Percentiles rank a stretch among this genome's conserved stretches.
Conservation (phyloP, 2,113 vertebrate genomes). For the Agapornis roseicollis region DNA sequence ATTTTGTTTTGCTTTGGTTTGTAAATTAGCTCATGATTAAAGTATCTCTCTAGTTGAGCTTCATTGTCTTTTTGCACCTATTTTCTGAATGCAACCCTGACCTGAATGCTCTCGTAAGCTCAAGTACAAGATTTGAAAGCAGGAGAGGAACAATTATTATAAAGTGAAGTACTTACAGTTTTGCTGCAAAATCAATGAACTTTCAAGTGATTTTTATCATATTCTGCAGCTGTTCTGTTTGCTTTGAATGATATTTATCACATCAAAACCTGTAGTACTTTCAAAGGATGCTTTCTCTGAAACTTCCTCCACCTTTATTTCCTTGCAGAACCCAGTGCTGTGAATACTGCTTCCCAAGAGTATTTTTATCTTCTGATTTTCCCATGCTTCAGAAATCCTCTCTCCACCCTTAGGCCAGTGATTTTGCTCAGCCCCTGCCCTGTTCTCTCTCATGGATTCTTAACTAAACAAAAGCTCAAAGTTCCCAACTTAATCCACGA, state of each 20-base stretch:
- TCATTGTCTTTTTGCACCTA: conserved; percentile 75
- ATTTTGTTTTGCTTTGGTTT: conserved; percentile 84
- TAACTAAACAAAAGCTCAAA: neutral
- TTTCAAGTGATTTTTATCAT: conserved; percentile 84
- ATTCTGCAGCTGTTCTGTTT: conserved; percentile 79
- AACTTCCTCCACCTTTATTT: conserved; percentile 47
- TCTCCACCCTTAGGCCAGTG: neutral
- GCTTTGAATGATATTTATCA: conserved; percentile 70
- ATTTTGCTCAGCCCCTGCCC: neutral
- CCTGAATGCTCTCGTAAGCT: conserved; percentile 75
- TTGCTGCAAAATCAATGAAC: conserved; percentile 85
- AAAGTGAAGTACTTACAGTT: conserved; percentile 84
- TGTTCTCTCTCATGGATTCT: neutral
- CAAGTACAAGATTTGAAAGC: conserved; percentile 79
- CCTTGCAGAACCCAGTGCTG: neutral
- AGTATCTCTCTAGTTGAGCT: conserved; percentile 76
- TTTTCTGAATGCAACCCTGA: conserved; percentile 75
- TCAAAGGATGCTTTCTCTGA: conserved; percentile 64
- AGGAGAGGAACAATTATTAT: conserved; percentile 78
- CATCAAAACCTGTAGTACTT: conserved; percentile 43
- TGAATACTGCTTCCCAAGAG: neutral
- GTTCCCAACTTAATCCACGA: neutral
- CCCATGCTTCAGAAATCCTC: neutral
- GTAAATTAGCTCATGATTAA: conserved; percentile 87
- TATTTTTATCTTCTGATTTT: neutral